Base-by-base conservation (phyloP, 2,113 vertebrate genomes). In the Hippoglossus stenolepis region DNA sequence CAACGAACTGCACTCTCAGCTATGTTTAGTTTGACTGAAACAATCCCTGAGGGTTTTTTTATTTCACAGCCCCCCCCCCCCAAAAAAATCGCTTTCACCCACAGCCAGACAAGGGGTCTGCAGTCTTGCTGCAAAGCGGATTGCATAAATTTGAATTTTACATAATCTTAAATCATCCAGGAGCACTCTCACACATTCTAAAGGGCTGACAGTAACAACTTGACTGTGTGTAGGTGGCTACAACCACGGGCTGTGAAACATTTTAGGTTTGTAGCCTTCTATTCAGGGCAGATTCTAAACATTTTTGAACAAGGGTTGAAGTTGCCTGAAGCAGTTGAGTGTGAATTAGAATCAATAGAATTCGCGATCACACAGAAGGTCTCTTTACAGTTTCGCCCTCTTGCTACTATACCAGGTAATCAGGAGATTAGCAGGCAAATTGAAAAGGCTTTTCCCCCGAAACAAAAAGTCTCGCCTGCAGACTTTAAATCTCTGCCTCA, bases 401-500 rank as follows among this genome's bases (percentile, higher is more conserved):
- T 31, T 10, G 58, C 58, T 11, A 31, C 54, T 63, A 49, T 63
- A 43, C 10, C 67, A 70, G 64, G 35, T 73, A 54, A 76, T 65
- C 5, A 43, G 31, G 45, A 67, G 60, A 76, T 77, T 60, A 74
- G 75, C 57, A 58, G 77, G 38, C 20, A 79, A 73, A 79, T 23
- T n/a, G 69, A 85, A 84, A 74, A 77, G 26, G 66, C 43, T 51
- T 79, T 67, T 70, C 5, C 5, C 5, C 31, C 31, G 31, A 31
- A 31, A 7, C 31, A 31, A 31, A 31, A 83, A 64, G 45, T 56
- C 31, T 38, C 49, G 62, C 62, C 72, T 65, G 59, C 66, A 65
- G 75, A 71, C 63, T 74, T 56, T 4, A 70, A 77, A 77, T 86
- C 68, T 78, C 20, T 47, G 24, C 71, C 61, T 77, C 64, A 54